Conservation (phyloP, 2,888 invertebrate species). For the Tuta absoluta region DNA sequence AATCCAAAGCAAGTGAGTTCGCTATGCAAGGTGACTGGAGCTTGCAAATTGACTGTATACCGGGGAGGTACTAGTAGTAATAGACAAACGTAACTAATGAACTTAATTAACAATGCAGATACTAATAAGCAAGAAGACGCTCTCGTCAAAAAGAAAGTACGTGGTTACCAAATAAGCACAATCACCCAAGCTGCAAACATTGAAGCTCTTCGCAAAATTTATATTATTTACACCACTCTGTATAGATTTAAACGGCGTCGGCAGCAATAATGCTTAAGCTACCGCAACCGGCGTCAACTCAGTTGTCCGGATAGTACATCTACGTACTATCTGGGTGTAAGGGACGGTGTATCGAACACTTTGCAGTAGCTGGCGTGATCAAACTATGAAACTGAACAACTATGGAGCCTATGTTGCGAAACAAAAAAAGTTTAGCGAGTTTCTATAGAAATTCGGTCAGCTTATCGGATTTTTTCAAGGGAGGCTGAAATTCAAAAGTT, state of each 20-base stretch:
- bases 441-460: too few relatives aligned
- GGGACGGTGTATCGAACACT: too few relatives aligned
- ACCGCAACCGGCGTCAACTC: slow-evolving; percentile 37
- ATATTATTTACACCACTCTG: not conserved
- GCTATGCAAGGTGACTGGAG: slow-evolving; percentile 45
- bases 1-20: slow-evolving; percentile 35
- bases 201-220: not conserved
- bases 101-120: not conserved
- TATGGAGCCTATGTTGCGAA: too few relatives aligned
- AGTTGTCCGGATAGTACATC: slow-evolving; percentile 29
- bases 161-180: too few relatives aligned
- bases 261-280: slow-evolving; percentile 42
- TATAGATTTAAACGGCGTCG: slow-evolving; percentile 25
- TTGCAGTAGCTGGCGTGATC: too few relatives aligned
- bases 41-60: slow-evolving; percentile 42
- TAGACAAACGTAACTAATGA: not conserved
- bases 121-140: not conserved
- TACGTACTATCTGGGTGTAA: not conserved
- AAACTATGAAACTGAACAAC: too few relatives aligned
- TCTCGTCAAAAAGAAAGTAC: too few relatives aligned
- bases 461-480: too few relatives aligned
- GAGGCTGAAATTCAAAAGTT: too few relatives aligned
- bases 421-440: too few relatives aligned
- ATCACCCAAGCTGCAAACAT: too few relatives aligned
- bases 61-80: not conserved